Conservation (phyloP, 1,140 invertebrate species). For the Mya arenaria region DNA sequence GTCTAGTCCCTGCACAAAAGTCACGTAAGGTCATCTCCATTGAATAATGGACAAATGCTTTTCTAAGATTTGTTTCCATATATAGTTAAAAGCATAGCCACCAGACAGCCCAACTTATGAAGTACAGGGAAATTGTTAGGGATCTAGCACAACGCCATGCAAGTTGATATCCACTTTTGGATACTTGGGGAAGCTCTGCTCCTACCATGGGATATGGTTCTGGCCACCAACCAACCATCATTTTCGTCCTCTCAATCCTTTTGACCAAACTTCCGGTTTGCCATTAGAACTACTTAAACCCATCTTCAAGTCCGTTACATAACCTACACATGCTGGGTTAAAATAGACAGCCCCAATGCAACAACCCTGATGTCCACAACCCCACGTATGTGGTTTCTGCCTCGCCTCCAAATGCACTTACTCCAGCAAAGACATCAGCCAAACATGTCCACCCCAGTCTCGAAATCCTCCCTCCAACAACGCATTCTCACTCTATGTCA, state of each 20-base stretch:
- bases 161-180: not conserved
- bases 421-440: not conserved
- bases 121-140: slow-evolving; percentile 16
- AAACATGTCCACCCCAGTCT: no score
- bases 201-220: not conserved
- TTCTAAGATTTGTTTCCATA: not conserved
- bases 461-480: not conserved
- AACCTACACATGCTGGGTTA: no score
- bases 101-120: slow-evolving; percentile 4
- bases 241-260: no score
- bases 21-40: not conserved
- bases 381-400: no score
- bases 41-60: slow-evolving; percentile 16
- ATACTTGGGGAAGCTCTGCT: not conserved
- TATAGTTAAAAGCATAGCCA: not conserved
- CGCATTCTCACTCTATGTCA: not conserved
- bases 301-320: no score
- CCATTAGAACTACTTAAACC: no score
- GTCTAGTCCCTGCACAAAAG: not conserved
- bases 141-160: not conserved
- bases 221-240: no score
- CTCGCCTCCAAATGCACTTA: no score
- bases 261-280: no score
- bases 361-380: no score
- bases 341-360: no score